Base-by-base conservation (phyloP, 2,113 vertebrate genomes). In the Alouatta palliata region DNA sequence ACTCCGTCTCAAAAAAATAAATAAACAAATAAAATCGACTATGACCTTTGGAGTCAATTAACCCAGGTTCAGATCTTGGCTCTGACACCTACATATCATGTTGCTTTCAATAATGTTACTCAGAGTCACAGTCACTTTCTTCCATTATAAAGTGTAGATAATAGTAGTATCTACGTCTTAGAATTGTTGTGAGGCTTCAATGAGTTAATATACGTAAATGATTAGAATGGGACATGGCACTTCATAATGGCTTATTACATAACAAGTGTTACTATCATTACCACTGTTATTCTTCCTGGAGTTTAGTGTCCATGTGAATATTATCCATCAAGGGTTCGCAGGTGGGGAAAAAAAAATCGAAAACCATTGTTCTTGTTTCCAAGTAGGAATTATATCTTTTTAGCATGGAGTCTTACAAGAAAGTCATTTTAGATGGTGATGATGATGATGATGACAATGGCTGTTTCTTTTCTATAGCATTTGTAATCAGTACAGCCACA, bases 401-500 rank as follows among this genome's bases (percentile, higher is more conserved):
- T 71, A 77, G 27, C 73, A 56, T 79, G 17, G 12, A 32, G 13
- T 64, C 64, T 81, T 61, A 61, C 2, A 52, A 86, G 66, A 68
- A 90, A 73, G 37, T 35, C 58, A 35, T 91, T 80, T 83, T 94
- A 82, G 66, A 9, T 43, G n/a, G 40, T 58, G 56, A 6, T 47
- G 21, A 0, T 96, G 76, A 10, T 66, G 35, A 16, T 37, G 71
- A 25, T 6, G 8, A 25, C 40, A 21, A 30, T 23, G 14, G 70
- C 40, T 94, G 0, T 97, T 96, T 94, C 85, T 19, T 93, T 96
- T 96, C 85, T 79, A 17, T 89, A 99, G 99, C 87, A 99, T 99
- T 96, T 99, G 99, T 95, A 96, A 98, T 47, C 98, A 98, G n/a
- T 99, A 99, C 94, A 98, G 92, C 88, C 98, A 98, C 43, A 99